Evolutionary conservation across 2,113 vertebrate species (phyloP), one percentile per base, ranked within the genome.

Genomic region (Pteruthius melanotis): DNA sequence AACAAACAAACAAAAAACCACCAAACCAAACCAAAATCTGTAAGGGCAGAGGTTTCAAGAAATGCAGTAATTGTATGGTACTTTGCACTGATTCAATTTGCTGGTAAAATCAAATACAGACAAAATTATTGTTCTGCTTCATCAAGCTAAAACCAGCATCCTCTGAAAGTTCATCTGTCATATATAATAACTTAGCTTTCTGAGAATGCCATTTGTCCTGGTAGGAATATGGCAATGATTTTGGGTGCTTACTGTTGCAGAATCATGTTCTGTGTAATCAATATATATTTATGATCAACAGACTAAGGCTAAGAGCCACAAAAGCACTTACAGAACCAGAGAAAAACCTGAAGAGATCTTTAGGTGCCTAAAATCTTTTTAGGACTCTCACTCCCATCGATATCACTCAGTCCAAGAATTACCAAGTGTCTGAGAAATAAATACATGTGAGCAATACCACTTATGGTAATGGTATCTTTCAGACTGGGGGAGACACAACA

Each of bases 111-210:
- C 64, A 94, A 87, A 93, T 71, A 77, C 86, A 75, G 23, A 77
- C 12, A 49, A 83, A 76, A 83, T 79, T 89, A 83, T 86, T 94
- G 49, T 94, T 97, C 81, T 91, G 69, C 83, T 95, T 96, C 83
- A 79, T 80, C 80, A 95, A 94, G 75, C 69, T 96, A 90, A 96
- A 93, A 49, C 26, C 21, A 92, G 16, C 70, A 81, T 84, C 40
- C 61, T 94, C 71, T 63, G 76, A 94, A 95, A 96, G 68, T 86
- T 94, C 90, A 94, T 63, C 93, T 95, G 49, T 94, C 64, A 78
- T 75, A 89, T 94, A 74, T 24, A 84, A 94, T 57, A 94, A 80
- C 42, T 76, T 76, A 64, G 56, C 52, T 86, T 81, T n/a, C 76
- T 87, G 59, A 95, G 91, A 91, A 93, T 83, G 21, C 17, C 19